Evolutionary conservation across 2,888 invertebrate species (phyloP).

Genomic region (Ephialtes manifestator): DNA sequence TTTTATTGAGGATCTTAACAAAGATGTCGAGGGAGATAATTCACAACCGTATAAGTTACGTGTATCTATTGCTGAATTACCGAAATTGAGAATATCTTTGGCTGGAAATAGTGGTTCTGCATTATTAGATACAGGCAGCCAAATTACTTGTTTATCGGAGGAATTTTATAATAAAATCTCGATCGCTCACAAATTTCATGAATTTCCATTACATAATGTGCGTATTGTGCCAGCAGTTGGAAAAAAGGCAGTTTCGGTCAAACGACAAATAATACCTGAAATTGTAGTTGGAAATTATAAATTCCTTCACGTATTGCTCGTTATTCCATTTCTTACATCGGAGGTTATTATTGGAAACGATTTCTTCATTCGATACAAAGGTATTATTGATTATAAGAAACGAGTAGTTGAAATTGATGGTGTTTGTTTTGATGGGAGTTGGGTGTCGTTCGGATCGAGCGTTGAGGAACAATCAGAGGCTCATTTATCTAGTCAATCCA

Average conservation of each 20-base stretch:
- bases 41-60: background rate
- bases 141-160: background rate
- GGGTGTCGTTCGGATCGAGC: background rate
- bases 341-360: slow-evolving; percentile 4
- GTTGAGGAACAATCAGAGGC: background rate
- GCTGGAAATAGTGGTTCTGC: background rate
- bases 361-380: slow-evolving; percentile 1
- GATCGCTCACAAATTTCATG: no score
- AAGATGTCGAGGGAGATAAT: background rate
- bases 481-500: background rate
- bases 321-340: slow-evolving; percentile 14
- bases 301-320: background rate
- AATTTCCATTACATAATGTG: no score
- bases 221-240: slow-evolving; percentile 1
- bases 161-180: background rate
- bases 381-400: slow-evolving; percentile 1
- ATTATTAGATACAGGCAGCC: background rate
- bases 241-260: no score
- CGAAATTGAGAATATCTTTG: background rate
- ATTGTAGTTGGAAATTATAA: slow-evolving; percentile 3
- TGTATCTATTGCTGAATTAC: background rate
- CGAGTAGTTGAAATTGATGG: background rate
- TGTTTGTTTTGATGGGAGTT: slow-evolving; percentile 1
- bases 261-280: slow-evolving; percentile 6
- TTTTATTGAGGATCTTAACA: background rate